These are phyloP conservation scores for Macrosiphum euphorbiae DNA, from an alignment of 2,888 invertebrate genomes.

Conservation along the genomic window DNA sequence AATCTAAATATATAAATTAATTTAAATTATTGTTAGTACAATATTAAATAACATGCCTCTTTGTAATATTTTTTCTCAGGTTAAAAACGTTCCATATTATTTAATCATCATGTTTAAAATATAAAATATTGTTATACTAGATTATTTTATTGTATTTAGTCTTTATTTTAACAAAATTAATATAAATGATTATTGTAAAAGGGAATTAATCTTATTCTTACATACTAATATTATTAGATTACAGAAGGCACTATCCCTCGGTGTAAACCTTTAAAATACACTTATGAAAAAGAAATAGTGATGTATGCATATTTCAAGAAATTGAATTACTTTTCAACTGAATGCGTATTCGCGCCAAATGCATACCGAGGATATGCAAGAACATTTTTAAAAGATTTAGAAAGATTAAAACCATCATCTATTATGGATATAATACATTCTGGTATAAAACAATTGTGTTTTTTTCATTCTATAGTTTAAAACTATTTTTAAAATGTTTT, in stretches of 20 bases:
- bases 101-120: not conserved
- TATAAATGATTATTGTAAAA: not conserved
- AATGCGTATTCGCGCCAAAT: conserved; percentile 98
- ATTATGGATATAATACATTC: conserved; percentile 96
- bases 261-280: conserved; percentile 96
- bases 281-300: conserved; percentile 99
- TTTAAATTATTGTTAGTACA: not conserved
- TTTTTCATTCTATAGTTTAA: not conserved
- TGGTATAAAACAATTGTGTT: conserved; percentile 72
- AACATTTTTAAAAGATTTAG: conserved; percentile 92
- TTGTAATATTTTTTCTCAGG: not conserved
- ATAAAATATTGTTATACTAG: not conserved
- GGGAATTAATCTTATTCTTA: not conserved
- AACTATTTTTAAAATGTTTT: conserved; percentile 68
- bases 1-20: not conserved
- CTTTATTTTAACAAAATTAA: not conserved
- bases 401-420: conserved; percentile 89
- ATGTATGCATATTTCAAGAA: conserved; percentile 99
- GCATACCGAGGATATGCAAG: conserved; percentile 95
- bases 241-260: conserved; percentile 87
- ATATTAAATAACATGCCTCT: not conserved
- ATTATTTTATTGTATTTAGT: not conserved
- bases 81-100: not conserved
- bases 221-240: conserved; percentile 72
- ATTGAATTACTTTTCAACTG: conserved; percentile 97